Evolutionary conservation across 2,888 invertebrate species (phyloP), one percentile per base, ranked within the genome.

Genomic region (Plebejus anna): DNA sequence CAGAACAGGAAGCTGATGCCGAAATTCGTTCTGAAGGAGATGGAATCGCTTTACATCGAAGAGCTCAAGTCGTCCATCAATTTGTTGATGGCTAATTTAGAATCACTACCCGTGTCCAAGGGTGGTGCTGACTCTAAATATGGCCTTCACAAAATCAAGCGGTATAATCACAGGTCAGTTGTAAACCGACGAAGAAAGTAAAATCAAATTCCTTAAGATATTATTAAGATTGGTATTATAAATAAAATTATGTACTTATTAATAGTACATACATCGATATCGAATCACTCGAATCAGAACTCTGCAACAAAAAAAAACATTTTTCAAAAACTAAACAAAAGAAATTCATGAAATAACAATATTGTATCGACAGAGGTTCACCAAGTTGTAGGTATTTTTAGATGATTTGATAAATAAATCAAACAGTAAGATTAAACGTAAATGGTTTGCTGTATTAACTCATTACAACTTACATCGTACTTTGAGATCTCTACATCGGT

Each of bases 21-120:
- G 83, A 99, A 98, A 95, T 99, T 99, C 95, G 99, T 99, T 81
- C 96, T 99, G 83, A 99, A 99, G 95, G 99, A 99, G 95, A 99
- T 99, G 99, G 99, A 99, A 94, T 98, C 98, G 76, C 96, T 99
- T 86, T 99, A 99, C 95, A 97, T 99, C 86, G 99, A 99, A 95
- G 99, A 99, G 94, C 94, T 99, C 86, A 98, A 99, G 92, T 97
- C 99, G 79, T 98, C 99, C 81, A 99, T 99, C 90, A 99, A 99
- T 94, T 96, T 98, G 84, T 95, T 99, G 86, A 99, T 99, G 98
- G 98, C 98, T 81, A 99, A 99, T 95, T 95, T 99, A 90, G 99
- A 99, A 95, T 99, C 99, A 78, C 96, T 99, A 80, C 99, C 99
- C 72, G 99, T 99, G 80, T 98, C 99, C 79, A 99, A 99, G 94